Conservation (phyloP, 2,888 invertebrate species). For the Galeopsomyia nigrocyanea region DNA sequence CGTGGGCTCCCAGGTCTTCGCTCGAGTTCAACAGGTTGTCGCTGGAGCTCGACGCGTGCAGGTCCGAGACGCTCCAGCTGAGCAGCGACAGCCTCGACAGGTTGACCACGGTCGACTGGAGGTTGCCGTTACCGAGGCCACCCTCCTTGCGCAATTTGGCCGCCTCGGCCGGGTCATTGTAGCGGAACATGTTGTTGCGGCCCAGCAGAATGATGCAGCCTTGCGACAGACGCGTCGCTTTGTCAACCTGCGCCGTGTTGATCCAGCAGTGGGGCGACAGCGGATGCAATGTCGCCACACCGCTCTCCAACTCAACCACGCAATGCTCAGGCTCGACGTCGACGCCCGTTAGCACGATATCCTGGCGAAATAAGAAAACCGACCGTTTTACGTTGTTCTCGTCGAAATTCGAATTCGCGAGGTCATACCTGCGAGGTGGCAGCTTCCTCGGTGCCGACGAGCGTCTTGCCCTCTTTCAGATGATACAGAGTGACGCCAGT, state of each 20-base stretch:
- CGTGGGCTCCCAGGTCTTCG: constrained; percentile 65
- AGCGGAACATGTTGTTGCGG: constrained; percentile 86
- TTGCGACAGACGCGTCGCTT: constrained; percentile 84
- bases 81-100: constrained; percentile 85
- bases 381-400: background rate
- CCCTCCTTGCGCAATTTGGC: constrained; percentile 85
- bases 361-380: constrained; percentile 67
- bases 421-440: constrained; percentile 67
- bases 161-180: constrained; percentile 91
- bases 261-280: constrained; percentile 82
- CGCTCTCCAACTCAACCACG: constrained; percentile 78
- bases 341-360: constrained; percentile 83
- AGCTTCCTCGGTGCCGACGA: constrained; percentile 85
- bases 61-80: constrained; percentile 86
- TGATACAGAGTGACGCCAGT: constrained; percentile 94
- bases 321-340: constrained; percentile 87
- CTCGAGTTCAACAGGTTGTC: constrained; percentile 66
- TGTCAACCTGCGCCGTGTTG: constrained; percentile 83
- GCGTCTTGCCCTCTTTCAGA: constrained; percentile 90
- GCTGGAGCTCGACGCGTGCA: constrained; percentile 73
- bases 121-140: constrained; percentile 73
- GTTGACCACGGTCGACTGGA: constrained; percentile 73
- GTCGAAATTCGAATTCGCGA: background rate
- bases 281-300: constrained; percentile 82
- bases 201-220: constrained; percentile 85